Conservation (phyloP, 2,888 invertebrate species). For the Agrotis clavis region DNA sequence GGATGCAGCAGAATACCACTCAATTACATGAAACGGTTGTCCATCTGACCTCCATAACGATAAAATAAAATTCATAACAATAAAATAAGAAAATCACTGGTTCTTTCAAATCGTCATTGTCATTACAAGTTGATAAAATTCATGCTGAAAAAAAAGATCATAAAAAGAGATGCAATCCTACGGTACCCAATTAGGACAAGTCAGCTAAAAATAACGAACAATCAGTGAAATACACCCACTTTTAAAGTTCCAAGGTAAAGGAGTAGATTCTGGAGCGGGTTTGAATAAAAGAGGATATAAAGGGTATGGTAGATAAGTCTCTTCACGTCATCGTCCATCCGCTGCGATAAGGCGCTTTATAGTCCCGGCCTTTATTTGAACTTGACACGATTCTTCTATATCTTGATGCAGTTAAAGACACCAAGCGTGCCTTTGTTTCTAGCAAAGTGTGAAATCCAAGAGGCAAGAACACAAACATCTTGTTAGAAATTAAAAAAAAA, state of each 20-base stretch:
- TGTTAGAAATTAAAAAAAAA: background rate
- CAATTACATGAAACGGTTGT: too few relatives aligned
- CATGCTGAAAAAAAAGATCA: too few relatives aligned
- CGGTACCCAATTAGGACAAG: background rate
- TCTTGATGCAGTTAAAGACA: slow-evolving; percentile 74
- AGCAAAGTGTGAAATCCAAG: slow-evolving; percentile 15
- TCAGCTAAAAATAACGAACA: slow-evolving; percentile 5
- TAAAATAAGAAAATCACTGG: too few relatives aligned
- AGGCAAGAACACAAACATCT: background rate
- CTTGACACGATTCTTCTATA: slow-evolving; percentile 83
- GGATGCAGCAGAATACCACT: too few relatives aligned
- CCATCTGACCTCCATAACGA: too few relatives aligned
- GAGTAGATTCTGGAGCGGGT: slow-evolving; percentile 61
- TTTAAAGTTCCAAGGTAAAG: slow-evolving; percentile 45
- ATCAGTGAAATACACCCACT: slow-evolving; percentile 22
- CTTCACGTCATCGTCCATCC: slow-evolving; percentile 76
- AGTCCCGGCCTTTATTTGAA: slow-evolving; percentile 82
- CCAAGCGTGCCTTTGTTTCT: slow-evolving; percentile 54
- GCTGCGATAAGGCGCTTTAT: slow-evolving; percentile 84
- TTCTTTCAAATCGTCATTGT: too few relatives aligned
- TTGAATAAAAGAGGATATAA: slow-evolving; percentile 73
- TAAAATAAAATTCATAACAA: too few relatives aligned
- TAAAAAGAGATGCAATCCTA: background rate
- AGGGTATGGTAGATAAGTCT: slow-evolving; percentile 77
- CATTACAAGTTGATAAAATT: too few relatives aligned